A percentile compares a stretch with the other conserved stretches of the same genome.
Conservation (phyloP, 2,888 invertebrate species). For the Rhagophthalmus giganteus region DNA sequence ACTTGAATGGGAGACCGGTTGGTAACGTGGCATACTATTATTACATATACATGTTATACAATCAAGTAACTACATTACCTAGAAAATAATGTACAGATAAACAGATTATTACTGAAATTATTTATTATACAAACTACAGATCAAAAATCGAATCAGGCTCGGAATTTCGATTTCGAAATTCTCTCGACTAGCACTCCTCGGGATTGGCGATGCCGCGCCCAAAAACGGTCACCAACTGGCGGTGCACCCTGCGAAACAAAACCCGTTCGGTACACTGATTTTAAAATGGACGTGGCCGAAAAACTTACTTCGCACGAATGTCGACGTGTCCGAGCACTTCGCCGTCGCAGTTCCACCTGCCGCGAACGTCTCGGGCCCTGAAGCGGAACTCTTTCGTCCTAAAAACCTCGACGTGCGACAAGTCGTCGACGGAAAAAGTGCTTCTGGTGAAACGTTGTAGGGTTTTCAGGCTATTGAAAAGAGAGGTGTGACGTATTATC, state of each 20-base stretch:
- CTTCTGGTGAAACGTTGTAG: constrained; percentile 66
- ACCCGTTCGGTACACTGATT: neutral
- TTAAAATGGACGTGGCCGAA: neutral
- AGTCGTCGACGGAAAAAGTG: constrained; percentile 67
- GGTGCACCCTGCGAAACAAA: constrained; percentile 63
- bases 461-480: constrained; percentile 71
- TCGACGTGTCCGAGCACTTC: constrained; percentile 69
- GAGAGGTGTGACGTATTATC: constrained; percentile 71
- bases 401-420: constrained; percentile 75
- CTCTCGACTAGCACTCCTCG: neutral
- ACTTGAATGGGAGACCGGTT: no score
- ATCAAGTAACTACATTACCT: no score
- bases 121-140: neutral
- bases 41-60: no score
- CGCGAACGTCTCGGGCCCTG: constrained; percentile 57
- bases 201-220: constrained; percentile 57
- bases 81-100: no score
- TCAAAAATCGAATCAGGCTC: neutral
- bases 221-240: constrained; percentile 71
- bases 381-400: constrained; percentile 73
- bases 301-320: constrained; percentile 63
- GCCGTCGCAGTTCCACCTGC: constrained; percentile 84
- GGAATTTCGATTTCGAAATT: neutral
- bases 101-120: no score
- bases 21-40: no score